phyloP scores from a whole-genome alignment of 2,113 vertebrate genomes.

The Sclerurus mexicanus region DNA sequence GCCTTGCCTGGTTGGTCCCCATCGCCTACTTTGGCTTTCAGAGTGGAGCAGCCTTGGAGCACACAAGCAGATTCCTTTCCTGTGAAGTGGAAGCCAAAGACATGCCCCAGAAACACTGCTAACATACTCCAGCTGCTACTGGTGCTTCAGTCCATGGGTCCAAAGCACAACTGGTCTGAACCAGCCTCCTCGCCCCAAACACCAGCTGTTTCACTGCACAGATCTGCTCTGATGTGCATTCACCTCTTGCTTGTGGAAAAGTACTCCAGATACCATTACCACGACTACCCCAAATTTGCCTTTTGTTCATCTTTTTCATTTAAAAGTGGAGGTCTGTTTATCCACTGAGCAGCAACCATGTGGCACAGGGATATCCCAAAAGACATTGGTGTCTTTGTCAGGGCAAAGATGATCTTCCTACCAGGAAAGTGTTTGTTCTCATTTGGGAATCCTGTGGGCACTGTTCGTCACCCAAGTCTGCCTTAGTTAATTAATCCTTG shows the following conservation, averaged over 20 bases:
- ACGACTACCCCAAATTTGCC: neutral
- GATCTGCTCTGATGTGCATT: neutral
- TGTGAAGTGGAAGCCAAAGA: neutral
- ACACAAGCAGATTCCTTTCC: neutral
- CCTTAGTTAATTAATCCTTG: neutral
- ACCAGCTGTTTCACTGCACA: neutral
- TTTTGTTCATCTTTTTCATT: neutral
- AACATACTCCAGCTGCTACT: neutral
- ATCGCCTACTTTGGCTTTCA: neutral
- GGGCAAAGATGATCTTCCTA: neutral
- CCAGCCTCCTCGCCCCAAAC: neutral
- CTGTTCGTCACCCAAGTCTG: neutral
- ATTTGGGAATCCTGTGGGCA: neutral
- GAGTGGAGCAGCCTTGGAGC: neutral
- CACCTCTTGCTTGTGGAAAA: neutral
- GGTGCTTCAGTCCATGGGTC: neutral
- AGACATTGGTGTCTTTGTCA: rapidly evolving
- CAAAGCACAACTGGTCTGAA: neutral
- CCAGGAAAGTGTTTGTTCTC: neutral
- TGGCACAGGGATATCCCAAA: rapidly evolving
- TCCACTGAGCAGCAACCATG: neutral
- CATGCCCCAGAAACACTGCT: neutral
- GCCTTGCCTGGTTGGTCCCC: neutral
- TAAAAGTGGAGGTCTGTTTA: neutral
- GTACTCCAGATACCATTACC: neutral